Evolutionary conservation across 1,140 invertebrate genomes (phyloP).

Genomic region (Anthonomus grandis): DNA sequence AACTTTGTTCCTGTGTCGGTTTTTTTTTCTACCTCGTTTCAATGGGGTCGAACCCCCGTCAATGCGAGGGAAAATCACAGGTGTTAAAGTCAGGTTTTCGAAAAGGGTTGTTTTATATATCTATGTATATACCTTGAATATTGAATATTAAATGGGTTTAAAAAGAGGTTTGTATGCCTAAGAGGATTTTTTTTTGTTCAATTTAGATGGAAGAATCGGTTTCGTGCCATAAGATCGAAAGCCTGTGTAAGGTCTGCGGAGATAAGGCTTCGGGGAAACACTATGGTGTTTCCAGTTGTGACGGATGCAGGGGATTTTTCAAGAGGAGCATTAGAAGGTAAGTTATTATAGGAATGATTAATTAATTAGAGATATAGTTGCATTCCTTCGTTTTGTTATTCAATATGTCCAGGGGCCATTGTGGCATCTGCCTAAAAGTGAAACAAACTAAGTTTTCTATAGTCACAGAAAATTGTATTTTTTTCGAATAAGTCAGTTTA

Average conservation of each 20-base stretch:
- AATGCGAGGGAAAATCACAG: conserved; percentile 27
- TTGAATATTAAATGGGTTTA: too few species aligned
- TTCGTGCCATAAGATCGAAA: conserved; percentile 32
- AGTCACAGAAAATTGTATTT: background rate
- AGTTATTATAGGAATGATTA: too few species aligned
- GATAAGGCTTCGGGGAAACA: conserved; percentile 92
- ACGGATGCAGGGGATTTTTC: conserved; percentile 90
- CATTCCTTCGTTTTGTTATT: too few species aligned
- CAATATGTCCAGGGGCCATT: too few species aligned
- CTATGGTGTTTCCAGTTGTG: conserved; percentile 87
- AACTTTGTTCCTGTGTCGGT: conserved; percentile 8
- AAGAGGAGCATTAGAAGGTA: conserved; percentile 83
- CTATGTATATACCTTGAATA: too few species aligned
- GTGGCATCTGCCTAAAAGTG: too few species aligned
- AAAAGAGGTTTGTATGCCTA: too few species aligned
- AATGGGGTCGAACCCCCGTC: background rate
- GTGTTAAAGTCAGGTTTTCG: conserved; percentile 18
- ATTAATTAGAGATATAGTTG: too few species aligned
- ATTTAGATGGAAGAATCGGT: conserved; percentile 41
- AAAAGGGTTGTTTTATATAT: conserved; percentile 2
- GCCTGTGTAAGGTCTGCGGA: conserved; percentile 64
- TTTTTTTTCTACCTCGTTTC: background rate
- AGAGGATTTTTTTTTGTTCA: too few species aligned
- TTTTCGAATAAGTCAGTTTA: too few species aligned
- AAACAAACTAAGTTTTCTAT: too few species aligned